phyloP scores from a whole-genome alignment of 2,797 vertebrate genomes.

The Sebastes variabilis region DNA sequence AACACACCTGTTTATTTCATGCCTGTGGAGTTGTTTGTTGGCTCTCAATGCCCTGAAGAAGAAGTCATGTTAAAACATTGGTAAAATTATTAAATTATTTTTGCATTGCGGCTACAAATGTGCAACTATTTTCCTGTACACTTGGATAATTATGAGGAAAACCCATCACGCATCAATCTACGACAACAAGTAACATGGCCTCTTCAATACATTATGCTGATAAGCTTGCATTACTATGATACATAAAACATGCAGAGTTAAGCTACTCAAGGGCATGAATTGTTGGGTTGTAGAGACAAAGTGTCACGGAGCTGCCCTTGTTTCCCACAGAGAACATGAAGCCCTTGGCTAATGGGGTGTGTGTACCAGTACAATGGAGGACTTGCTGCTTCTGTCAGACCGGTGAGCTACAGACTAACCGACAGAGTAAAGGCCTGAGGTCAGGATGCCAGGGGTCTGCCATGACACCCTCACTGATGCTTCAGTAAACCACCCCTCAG shows the following conservation, averaged over 20 bases:
- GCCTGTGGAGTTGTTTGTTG: too few species aligned
- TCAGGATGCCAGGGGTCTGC: not conserved
- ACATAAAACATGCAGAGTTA: not conserved
- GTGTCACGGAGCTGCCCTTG: not conserved
- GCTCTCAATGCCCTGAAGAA: too few species aligned
- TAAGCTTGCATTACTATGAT: not conserved
- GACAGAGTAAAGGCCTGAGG: slow-evolving; percentile 17
- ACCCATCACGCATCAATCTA: not conserved
- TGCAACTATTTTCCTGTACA: too few species aligned
- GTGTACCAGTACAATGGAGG: not conserved
- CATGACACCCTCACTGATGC: slow-evolving; percentile 12
- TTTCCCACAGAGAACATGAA: not conserved
- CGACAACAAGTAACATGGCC: not conserved
- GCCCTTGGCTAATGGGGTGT: not conserved
- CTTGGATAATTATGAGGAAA: not conserved
- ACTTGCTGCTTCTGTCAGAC: slow-evolving; percentile 35
- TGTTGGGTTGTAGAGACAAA: not conserved
- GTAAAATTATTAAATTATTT: too few species aligned
- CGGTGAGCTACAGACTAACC: not conserved
- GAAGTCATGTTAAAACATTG: not conserved
- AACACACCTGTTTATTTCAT: too few species aligned
- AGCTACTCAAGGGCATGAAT: not conserved
- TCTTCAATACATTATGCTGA: not conserved
- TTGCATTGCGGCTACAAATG: too few species aligned
- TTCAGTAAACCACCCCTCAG: not conserved